These are phyloP conservation scores for Apodemus speciosus DNA, from an alignment of 2,113 vertebrate species.

Conservation along the genomic window DNA sequence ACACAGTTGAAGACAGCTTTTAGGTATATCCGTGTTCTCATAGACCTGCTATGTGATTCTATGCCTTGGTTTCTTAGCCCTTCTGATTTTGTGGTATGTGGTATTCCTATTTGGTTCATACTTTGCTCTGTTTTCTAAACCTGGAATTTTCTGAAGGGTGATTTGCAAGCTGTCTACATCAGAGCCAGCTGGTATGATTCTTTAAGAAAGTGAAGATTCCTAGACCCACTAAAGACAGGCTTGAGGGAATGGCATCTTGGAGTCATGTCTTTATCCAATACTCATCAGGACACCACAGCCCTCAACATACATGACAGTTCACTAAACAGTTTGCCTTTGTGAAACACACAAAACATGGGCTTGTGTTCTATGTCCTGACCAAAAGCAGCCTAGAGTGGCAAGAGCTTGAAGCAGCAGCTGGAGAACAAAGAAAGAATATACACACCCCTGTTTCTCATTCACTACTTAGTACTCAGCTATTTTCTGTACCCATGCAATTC, in stretches of 20 bases:
- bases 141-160: not conserved
- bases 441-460: not conserved
- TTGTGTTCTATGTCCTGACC: not conserved
- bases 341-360: not conserved
- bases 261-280: not conserved
- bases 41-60: not conserved
- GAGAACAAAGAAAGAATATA: not conserved
- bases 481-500: not conserved
- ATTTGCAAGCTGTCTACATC: not conserved
- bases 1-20: not conserved
- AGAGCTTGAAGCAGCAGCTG: not conserved
- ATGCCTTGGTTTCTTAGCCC: not conserved
- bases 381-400: not conserved
- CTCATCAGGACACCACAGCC: not conserved
- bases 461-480: not conserved
- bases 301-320: not conserved
- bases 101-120: not conserved
- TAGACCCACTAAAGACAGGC: not conserved
- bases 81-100: not conserved
- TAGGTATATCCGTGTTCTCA: conserved; percentile 1
- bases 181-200: not conserved
- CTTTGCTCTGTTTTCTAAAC: not conserved
- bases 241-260: not conserved
- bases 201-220: conserved; percentile 43
- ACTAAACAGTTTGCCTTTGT: not conserved